These are phyloP conservation scores for Acanthis flammea DNA, from an alignment of 2,797 vertebrate genomes.

Conservation along the genomic window DNA sequence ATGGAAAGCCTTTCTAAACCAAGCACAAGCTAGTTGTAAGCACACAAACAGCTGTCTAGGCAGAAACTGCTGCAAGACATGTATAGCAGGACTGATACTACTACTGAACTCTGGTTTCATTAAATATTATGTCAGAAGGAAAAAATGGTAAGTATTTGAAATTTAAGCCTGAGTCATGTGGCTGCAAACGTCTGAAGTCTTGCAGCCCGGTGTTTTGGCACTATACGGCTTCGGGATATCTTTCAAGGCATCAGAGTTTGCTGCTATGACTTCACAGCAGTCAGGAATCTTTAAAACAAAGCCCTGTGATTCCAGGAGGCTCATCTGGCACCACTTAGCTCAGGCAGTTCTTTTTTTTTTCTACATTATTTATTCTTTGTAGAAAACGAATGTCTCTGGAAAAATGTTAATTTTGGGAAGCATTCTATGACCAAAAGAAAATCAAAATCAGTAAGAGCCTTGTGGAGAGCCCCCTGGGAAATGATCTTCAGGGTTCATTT, in stretches of 20 bases:
- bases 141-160: conserved; percentile 56
- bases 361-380: conserved; percentile 44
- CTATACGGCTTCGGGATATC: not conserved
- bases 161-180: conserved; percentile 61
- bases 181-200: conserved; percentile 25
- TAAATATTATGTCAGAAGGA: conserved; percentile 49
- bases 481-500: conserved; percentile 20
- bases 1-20: not conserved
- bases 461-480: conserved; percentile 18
- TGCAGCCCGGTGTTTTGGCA: conserved; percentile 32
- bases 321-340: conserved; percentile 68
- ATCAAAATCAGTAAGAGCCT: conserved; percentile 22
- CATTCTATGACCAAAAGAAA: conserved; percentile 49
- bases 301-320: conserved; percentile 18
- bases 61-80: not conserved
- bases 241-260: conserved; percentile 27
- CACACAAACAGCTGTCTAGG: not conserved
- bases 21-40: not conserved
- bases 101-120: conserved; percentile 24
- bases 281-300: conserved; percentile 62
- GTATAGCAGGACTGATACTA: not conserved
- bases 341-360: conserved; percentile 18
- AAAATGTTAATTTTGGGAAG: conserved; percentile 63
- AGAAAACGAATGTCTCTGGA: conserved; percentile 64
- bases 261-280: conserved; percentile 47